These are phyloP conservation scores for Hesperophylax magnus DNA, from an alignment of 1,140 invertebrate genomes.

Conservation along the genomic window DNA sequence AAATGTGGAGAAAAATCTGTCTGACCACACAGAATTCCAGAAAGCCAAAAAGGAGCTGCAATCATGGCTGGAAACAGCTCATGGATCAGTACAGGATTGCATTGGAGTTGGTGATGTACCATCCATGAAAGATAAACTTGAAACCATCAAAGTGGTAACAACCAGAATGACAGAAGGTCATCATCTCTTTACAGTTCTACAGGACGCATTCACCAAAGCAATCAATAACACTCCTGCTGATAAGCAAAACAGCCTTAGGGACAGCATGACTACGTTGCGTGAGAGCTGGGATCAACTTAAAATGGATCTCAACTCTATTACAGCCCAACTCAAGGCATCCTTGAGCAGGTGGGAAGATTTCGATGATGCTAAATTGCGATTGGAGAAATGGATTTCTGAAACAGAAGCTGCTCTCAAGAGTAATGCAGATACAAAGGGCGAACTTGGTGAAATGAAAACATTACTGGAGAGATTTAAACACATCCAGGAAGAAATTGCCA, in stretches of 20 bases:
- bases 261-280: constrained; percentile 81
- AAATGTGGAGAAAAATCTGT: constrained; percentile 89
- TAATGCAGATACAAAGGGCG: constrained; percentile 80
- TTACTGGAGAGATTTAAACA: constrained; percentile 88
- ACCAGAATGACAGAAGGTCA: constrained; percentile 89
- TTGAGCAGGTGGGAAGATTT: constrained; percentile 88
- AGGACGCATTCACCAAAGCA: constrained; percentile 88
- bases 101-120: constrained; percentile 84
- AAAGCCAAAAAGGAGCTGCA: constrained; percentile 87
- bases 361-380: constrained; percentile 76
- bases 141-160: constrained; percentile 81
- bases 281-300: constrained; percentile 88
- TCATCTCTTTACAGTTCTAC: constrained; percentile 82
- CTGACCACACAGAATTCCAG: constrained; percentile 90
- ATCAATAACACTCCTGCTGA: constrained; percentile 85
- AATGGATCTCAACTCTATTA: constrained; percentile 84
- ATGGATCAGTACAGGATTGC: constrained; percentile 86
- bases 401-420: constrained; percentile 76
- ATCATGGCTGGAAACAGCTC: constrained; percentile 84
- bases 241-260: constrained; percentile 83
- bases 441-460: constrained; percentile 93
- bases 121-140: constrained; percentile 87
- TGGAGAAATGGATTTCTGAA: constrained; percentile 81
- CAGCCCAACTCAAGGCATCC: constrained; percentile 83
- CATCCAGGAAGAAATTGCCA: constrained; percentile 80